Conservation (phyloP, 2,888 invertebrate species). For the Drosophila percnosoma region DNA sequence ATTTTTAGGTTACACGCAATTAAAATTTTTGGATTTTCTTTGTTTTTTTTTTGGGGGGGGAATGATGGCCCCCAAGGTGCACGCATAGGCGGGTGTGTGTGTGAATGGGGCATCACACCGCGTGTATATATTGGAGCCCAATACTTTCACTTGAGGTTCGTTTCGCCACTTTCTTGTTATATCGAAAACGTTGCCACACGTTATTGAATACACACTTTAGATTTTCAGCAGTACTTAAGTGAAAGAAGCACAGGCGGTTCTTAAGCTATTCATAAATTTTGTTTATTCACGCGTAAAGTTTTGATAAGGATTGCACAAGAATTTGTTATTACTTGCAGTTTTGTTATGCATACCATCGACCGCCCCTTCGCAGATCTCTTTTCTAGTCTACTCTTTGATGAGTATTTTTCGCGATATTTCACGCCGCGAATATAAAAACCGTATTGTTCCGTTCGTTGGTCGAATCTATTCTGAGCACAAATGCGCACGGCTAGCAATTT, state of each 20-base stretch:
- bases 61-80: constrained; percentile 47
- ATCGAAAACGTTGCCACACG: constrained; percentile 62
- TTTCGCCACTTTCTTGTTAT: constrained; percentile 68
- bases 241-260: neutral
- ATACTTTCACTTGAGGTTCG: constrained; percentile 76
- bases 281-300: constrained; percentile 19
- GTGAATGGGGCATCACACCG: constrained; percentile 31
- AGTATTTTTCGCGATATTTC: constrained; percentile 60
- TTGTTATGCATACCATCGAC: constrained; percentile 58
- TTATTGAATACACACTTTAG: constrained; percentile 67
- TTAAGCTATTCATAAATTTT: constrained; percentile 19
- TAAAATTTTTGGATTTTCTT: constrained; percentile 56
- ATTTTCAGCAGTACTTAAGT: constrained; percentile 18
- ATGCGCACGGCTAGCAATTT: constrained; percentile 53
- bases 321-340: constrained; percentile 73
- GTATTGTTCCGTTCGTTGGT: constrained; percentile 69
- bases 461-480: constrained; percentile 72
- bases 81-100: constrained; percentile 22
- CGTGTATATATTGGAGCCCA: constrained; percentile 55
- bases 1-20: constrained; percentile 77
- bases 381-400: constrained; percentile 27
- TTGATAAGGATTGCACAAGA: constrained; percentile 44
- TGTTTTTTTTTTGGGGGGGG: constrained; percentile 31
- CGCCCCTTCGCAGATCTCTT: constrained; percentile 37
- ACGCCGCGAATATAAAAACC: constrained; percentile 48